These are phyloP conservation scores for Epizoanthus stellaris DNA, from an alignment of 92 coral and sea anemone genomes.

Conservation along the genomic window DNA sequence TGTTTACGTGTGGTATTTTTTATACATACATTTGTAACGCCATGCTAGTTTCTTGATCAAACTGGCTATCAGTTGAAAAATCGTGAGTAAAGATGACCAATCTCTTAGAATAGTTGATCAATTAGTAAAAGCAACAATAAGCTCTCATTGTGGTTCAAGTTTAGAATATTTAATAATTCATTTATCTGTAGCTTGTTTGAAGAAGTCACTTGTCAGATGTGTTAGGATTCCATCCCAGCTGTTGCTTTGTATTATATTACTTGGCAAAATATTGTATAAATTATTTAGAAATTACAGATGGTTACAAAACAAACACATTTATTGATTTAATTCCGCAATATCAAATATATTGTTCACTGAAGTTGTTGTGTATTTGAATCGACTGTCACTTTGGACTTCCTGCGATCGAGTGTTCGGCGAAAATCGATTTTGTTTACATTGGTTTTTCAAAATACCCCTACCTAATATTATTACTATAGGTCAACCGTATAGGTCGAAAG, in stretches of 20 bases:
- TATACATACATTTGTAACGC: neutral
- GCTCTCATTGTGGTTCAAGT: slow-evolving; percentile 21
- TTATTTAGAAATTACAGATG: neutral
- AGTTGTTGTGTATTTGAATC: too few species aligned
- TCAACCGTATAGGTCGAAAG: neutral
- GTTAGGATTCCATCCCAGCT: slow-evolving; percentile 20
- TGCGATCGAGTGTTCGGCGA: neutral
- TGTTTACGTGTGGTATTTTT: neutral
- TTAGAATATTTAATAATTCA: slow-evolving; percentile 19
- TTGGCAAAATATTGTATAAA: slow-evolving; percentile 1
- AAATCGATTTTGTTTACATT: neutral
- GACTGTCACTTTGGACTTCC: neutral
- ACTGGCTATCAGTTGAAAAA: slow-evolving; percentile 5
- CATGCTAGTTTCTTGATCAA: neutral
- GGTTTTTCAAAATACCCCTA: neutral
- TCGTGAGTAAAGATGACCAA: neutral
- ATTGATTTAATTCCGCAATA: too few species aligned
- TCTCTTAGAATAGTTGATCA: slow-evolving; percentile 16
- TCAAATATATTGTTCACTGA: too few species aligned
- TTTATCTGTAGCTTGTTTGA: slow-evolving; percentile 18
- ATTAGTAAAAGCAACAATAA: slow-evolving; percentile 17
- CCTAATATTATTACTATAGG: neutral
- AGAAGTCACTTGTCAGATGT: slow-evolving; percentile 29
- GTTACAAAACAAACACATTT: neutral
- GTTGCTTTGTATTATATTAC: slow-evolving; percentile 13